Base-by-base conservation (phyloP, 2,888 invertebrate genomes). In the Drosophila nigricruria region DNA sequence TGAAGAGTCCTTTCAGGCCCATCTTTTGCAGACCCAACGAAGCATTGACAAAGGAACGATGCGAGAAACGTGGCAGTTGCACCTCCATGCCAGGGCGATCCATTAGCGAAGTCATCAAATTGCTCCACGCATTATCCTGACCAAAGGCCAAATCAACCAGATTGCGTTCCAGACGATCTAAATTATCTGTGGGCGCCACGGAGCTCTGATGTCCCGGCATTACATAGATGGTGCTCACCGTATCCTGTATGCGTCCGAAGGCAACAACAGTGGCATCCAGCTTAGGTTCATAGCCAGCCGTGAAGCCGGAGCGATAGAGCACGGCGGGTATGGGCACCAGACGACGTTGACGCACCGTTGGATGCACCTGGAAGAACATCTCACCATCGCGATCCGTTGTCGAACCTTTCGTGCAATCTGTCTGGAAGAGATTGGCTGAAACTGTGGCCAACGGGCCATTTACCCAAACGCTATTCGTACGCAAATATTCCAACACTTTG, bases 181-280 rank as follows among this genome's bases (percentile, higher is more conserved):
- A 93, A 65, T 96, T 97, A 86, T 97, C 97, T 0, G 96, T 96
- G 1, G 96, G 96, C 2, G 96, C 96, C 0, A 96, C 94, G 60
- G 96, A 95, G 30, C 97, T 97, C 92, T 97, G 97, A 90, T 97
- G 97, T 0, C 97, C 97, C 0, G 97, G 97, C 94, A 97, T 95
- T 0, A 97, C 94, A 79, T 97, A 96, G 45, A 97, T 94, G 0
- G 96, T 96, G 86, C 97, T 97, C 0, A 97, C 94, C 0, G 95
- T 94, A 57, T 96, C 95, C 72, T 95, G 95, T 32, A 94, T 94
- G 34, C 94, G 94, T 12, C 97, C 97, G 57, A 97, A 93, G 10
- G 97, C 95, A 5, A 96, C 96, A 1, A 96, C 96, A 0, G 97
- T 97, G 0, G 97, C 97, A 88, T 97, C 97, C 38, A 97, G 92